Evolutionary conservation across 2,113 vertebrate species (phyloP).

Genomic region (Bujurquina vittata): DNA sequence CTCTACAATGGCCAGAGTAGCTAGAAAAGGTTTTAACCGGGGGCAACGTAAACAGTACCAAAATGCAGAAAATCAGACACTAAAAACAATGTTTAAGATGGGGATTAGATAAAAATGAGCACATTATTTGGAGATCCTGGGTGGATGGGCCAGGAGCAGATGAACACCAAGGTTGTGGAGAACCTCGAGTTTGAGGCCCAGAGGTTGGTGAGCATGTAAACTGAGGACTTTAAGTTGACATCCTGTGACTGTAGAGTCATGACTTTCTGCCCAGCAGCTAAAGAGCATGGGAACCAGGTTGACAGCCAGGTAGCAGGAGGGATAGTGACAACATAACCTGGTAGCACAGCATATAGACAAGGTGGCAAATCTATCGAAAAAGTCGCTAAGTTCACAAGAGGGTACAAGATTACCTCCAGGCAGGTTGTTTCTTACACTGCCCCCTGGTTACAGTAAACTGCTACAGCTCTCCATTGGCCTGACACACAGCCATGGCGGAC

Average conservation of each 20-base stretch:
- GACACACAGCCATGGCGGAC: background rate
- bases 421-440: background rate
- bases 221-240: background rate
- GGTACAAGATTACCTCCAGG: too few species aligned
- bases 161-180: too few species aligned
- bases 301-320: background rate
- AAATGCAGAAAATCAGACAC: background rate
- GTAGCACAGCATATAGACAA: background rate
- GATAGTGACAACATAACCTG: background rate
- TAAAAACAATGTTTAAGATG: background rate
- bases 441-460: background rate
- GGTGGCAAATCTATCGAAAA: too few species aligned
- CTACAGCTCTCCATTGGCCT: background rate
- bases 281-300: background rate
- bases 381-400: too few species aligned
- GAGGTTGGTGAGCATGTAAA: background rate
- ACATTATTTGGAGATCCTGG: background rate
- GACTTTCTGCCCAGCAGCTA: background rate
- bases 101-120: background rate
- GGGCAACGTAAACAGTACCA: background rate
- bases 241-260: background rate
- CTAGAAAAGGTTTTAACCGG: background rate
- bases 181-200: background rate
- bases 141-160: background rate
- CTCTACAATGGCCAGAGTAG: background rate